Base-by-base conservation (phyloP, 2,113 vertebrate species). In the Tonatia bakeri region DNA sequence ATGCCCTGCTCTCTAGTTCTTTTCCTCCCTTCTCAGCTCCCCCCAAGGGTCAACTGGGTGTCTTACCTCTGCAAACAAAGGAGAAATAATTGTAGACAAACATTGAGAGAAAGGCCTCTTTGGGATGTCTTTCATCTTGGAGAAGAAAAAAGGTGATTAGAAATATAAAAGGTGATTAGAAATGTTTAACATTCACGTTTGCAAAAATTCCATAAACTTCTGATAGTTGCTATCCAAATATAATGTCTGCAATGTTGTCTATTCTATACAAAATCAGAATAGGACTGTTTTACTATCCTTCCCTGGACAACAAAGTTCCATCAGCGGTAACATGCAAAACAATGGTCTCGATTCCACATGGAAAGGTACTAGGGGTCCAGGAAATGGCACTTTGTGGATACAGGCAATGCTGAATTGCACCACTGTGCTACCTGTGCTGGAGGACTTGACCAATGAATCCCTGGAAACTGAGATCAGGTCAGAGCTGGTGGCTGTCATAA, bases 31-130 rank as follows among this genome's bases (percentile, higher is more conserved):
- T 1, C 15, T 1, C 79, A 3, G 0, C 2, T 26, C 2, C 54
- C 47, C 24, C 7, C 40, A 13, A 38, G 56, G 8, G 8, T 24
- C 80, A 70, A 12, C 33, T 82, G 92, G 65, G 65, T 16, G 0
- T 40, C 96, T 99, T 98, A 99, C 99, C 99, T 99, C 99, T 85
- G 98, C 98, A 99, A 99, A 99, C 95, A 99, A 94, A 59, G 99
- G 99, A 43, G 99, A 98, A 97, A 99, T 99, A 98, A 99, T 99
- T 64, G 99, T 98, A 45, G 99, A 98, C 97, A 99, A 98, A 97
- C 99, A 99, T 95, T 99, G 99, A 79, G 99, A 99, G 77, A 99
- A 98, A 98, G 99, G 99, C 97, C 98, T 99, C 98, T 99, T 99
- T 96, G 99, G 98, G 98, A 98, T 98, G 96, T 99, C 99, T 96